These are phyloP conservation scores for Drosophila yakuba DNA, from an alignment of 1,140 invertebrate genomes.

Conservation along the genomic window DNA sequence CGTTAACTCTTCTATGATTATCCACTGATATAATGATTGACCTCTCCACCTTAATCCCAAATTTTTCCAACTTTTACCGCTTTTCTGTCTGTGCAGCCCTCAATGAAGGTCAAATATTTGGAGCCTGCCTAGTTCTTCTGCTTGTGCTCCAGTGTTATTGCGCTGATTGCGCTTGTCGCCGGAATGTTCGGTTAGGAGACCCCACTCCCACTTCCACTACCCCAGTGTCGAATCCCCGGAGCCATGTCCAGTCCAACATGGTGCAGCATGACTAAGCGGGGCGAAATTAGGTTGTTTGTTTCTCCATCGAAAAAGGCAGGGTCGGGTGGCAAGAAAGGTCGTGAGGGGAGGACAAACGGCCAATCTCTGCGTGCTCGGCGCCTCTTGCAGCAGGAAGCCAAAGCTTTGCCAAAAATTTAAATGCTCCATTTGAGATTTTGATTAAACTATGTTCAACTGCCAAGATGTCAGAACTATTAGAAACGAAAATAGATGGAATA, in stretches of 20 bases:
- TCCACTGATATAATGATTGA: too few species aligned
- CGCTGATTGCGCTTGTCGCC: slow-evolving; percentile 62
- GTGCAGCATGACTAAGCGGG: slow-evolving; percentile 49
- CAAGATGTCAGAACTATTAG: slow-evolving; percentile 9
- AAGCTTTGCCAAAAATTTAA: slow-evolving; percentile 64
- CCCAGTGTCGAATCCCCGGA: slow-evolving; percentile 17
- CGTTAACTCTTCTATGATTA: too few species aligned
- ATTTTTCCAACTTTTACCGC: too few species aligned
- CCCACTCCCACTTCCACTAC: neutral
- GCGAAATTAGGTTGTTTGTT: slow-evolving; percentile 80
- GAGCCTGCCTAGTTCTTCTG: slow-evolving; percentile 29
- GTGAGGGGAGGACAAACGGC: neutral
- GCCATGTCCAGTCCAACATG: slow-evolving; percentile 57
- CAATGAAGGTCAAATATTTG: slow-evolving; percentile 51
- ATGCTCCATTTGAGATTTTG: slow-evolving; percentile 73
- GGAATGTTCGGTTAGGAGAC: slow-evolving; percentile 29
- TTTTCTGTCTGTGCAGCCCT: slow-evolving; percentile 7
- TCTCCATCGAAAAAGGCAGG: slow-evolving; percentile 44
- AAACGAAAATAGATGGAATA: slow-evolving; percentile 1
- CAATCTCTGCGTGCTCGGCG: slow-evolving; percentile 2
- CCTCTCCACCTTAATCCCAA: too few species aligned
- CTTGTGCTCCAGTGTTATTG: slow-evolving; percentile 36
- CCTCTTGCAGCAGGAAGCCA: slow-evolving; percentile 46
- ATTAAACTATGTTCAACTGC: slow-evolving; percentile 67
- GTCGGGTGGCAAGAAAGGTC: neutral